Evolutionary conservation across 1,140 invertebrate species (phyloP), one percentile per base, ranked within the genome.

Genomic region (Epicauta chinensis): DNA sequence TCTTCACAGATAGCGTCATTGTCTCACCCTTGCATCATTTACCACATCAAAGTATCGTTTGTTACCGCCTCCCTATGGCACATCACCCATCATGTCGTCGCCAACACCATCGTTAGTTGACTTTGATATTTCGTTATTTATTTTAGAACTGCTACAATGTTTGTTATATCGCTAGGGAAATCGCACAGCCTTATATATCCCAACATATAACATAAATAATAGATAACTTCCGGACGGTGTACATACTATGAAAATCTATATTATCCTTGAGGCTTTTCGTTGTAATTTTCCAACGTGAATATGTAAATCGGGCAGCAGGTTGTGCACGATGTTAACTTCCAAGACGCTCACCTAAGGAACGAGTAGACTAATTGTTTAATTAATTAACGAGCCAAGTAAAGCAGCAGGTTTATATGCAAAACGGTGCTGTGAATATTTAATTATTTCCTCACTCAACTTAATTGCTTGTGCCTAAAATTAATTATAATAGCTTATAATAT

Each of bases 11-110:
- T 64, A 64, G 58, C 56, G 60, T 57, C 64, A 66, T 66, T 66
- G 64, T 66, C 64, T 66, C 64, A 64, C 64, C 60, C 64, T 64
- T 66, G 62, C 62, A 40, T 66, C 64, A 66, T 66, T 66, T 63
- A 66, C 53, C 62, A 54, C 64, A 66, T 66, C 64, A 66, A 66
- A 66, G 52, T 61, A 52, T 66, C 64, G 62, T 66, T 66, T 66
- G 57, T 66, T 64, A 66, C 56, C 37, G 47, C 50, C 47, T 17
- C 31, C 17, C 44, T 13, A 5, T 23, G 23, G 23, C 23, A 23
- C 23, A 23, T 23, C 23, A 23, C 23, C 23, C 23, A 7, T 23
- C 23, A 3, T 3, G 4, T 7, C 23, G 23, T 23, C 23, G 7
- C 23, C 23, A 23, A 23, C 35, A 15, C 4, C n/a, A 15, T 36